Percentiles rank a stretch among this genome's conserved stretches.
These are phyloP conservation scores for Agrochola lychnidis DNA, from an alignment of 2,888 invertebrate species.

Conservation along the genomic window DNA sequence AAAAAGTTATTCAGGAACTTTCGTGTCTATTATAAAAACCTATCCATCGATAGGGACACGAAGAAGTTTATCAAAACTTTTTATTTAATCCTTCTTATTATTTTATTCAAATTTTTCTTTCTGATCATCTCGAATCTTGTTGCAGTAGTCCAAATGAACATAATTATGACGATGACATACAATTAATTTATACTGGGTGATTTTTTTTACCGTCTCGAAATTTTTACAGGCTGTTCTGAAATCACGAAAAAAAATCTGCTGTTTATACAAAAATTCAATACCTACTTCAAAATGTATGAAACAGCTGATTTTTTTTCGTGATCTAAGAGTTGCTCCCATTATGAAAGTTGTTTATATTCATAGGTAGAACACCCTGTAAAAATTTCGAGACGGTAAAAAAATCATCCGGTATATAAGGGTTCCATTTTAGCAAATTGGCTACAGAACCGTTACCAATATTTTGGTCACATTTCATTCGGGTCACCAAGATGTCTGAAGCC, in stretches of 20 bases:
- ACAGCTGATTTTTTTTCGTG: too few species aligned
- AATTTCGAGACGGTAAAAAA: too few species aligned
- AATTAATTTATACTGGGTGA: too few species aligned
- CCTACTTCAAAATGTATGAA: too few species aligned
- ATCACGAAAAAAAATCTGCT: too few species aligned
- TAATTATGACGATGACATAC: not conserved
- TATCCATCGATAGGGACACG: slow-evolving; percentile 14
- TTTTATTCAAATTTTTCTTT: not conserved
- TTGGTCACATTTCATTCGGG: slow-evolving; percentile 30
- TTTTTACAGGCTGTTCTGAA: too few species aligned
- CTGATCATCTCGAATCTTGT: not conserved
- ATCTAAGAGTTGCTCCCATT: too few species aligned
- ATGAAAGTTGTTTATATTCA: too few species aligned
- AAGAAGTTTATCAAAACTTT: not conserved
- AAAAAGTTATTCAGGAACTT: slow-evolving; percentile 1
- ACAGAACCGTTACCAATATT: not conserved
- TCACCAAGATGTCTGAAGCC: not conserved
- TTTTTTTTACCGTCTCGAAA: too few species aligned
- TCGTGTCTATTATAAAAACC: not conserved
- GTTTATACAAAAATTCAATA: too few species aligned
- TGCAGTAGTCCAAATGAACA: not conserved
- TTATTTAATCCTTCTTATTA: not conserved
- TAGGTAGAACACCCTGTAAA: too few species aligned
- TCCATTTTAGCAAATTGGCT: not conserved
- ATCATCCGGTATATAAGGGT: not conserved